Evolutionary conservation across 1,140 invertebrate species (phyloP), one percentile per base, ranked within the genome.

Genomic region (Magallana angulata): DNA sequence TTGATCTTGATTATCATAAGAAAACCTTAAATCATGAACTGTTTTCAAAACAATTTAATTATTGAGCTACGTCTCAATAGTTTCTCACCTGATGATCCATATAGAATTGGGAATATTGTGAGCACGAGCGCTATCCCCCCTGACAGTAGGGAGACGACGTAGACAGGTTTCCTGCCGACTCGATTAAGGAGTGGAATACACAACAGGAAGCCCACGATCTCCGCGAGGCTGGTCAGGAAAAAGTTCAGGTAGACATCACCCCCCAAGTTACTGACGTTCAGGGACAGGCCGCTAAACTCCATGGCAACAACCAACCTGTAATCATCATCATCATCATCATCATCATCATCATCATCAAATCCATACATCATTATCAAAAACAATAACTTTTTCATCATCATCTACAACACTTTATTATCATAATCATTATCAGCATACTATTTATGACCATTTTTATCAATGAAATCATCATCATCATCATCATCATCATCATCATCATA

Each of bases 191-290:
- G 64, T 14, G 60, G 57, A 0, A 90, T 12, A 1, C 97, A 94
- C 90, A 97, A 96, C 0, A 95, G 94, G 91, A 97, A 97, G 1
- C 96, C 97, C 0, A 97, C 96, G 87, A 97, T 95, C 94, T 98
- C 97, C 0, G 97, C 97, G 7, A 96, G 93, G 0, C 97, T 97
- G 14, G 82, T 88, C 16, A 93, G 30, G 30, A 89, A 82, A 80
- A 90, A 91, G 91, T 92, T 93, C 48, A 92, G 60, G 88, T 95
- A 95, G 88, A 94, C 86, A 87, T 89, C 86, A 16, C 91, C 85
- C 0, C 90, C 89, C 0, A 93, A 85, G 24, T 87, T 85, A 14
- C 89, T 91, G 36, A 89, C 90, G 85, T 90, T 89, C 90, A 93
- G 93, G 90, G 95, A 97, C 96, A 97, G 93, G 96, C 97, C 92